phyloP scores from a whole-genome alignment of 2,888 invertebrate genomes.

The Caenorhabditis panamensis region DNA sequence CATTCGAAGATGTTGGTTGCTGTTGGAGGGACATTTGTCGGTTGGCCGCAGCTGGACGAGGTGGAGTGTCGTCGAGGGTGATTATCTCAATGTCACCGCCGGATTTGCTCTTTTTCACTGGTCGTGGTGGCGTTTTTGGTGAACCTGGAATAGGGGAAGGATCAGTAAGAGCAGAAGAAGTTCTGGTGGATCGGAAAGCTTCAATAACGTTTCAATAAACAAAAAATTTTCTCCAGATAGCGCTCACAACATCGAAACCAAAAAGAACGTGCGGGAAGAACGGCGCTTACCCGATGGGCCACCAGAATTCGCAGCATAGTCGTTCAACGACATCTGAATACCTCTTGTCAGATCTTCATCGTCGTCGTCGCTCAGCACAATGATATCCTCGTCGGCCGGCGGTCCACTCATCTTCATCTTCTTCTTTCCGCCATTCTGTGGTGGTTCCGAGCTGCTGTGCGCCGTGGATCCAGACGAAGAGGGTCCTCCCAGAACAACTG shows the following conservation, averaged over 20 bases:
- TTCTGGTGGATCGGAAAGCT: too few species aligned
- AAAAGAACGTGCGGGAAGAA: too few species aligned
- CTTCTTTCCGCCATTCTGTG: constrained; percentile 17
- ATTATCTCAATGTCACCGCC: constrained; percentile 39
- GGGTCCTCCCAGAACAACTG: background rate
- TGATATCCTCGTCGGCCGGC: constrained; percentile 51
- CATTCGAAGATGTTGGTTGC: background rate
- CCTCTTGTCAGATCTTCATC: constrained; percentile 49
- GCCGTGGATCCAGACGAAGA: background rate
- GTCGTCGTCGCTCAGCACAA: constrained; percentile 41
- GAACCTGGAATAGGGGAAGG: background rate
- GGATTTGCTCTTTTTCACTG: background rate
- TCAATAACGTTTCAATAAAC: too few species aligned
- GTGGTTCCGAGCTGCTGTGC: background rate
- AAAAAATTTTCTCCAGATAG: too few species aligned
- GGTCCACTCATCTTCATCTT: constrained; percentile 1
- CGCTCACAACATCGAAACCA: too few species aligned
- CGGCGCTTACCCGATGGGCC: too few species aligned
- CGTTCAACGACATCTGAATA: constrained; percentile 44
- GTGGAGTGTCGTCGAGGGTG: constrained; percentile 62
- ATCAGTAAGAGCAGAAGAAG: too few species aligned
- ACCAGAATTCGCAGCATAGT: background rate
- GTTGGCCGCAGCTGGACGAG: constrained; percentile 18
- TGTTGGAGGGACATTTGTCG: constrained; percentile 21
- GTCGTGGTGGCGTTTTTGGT: constrained; percentile 12